These are phyloP conservation scores for Pipistrellus pygmaeus DNA, from an alignment of 2,797 vertebrate species.

Conservation along the genomic window DNA sequence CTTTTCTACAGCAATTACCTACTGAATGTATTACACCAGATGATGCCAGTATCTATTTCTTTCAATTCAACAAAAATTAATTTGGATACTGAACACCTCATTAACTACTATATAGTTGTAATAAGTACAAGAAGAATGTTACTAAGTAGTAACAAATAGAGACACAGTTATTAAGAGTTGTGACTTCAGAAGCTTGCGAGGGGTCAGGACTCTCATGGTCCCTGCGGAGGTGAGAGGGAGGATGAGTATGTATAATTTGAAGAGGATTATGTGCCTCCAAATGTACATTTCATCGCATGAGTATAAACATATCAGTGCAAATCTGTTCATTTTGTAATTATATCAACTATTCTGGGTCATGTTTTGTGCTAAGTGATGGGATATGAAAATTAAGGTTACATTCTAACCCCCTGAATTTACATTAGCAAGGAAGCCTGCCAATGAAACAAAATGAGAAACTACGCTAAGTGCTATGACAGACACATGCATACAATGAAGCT, in stretches of 20 bases:
- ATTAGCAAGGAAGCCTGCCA: background rate
- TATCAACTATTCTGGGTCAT: background rate
- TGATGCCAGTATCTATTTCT: background rate
- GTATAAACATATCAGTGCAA: background rate
- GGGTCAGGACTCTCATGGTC: background rate
- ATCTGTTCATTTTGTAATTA: conserved; percentile 35
- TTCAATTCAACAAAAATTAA: background rate
- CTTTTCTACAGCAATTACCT: background rate
- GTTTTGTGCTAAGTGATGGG: background rate
- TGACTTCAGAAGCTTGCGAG: background rate
- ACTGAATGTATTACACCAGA: background rate
- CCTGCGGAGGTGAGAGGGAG: background rate
- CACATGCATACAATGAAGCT: background rate
- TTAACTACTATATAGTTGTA: background rate
- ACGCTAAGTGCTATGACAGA: background rate
- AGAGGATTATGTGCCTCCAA: background rate
- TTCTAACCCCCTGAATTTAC: background rate
- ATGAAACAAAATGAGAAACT: background rate
- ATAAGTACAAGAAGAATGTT: background rate
- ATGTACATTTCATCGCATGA: background rate
- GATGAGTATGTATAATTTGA: background rate
- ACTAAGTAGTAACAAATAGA: background rate
- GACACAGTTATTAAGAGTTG: background rate
- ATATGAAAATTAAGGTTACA: background rate
- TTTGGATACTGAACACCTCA: background rate